Evolutionary conservation across 1,140 invertebrate species (phyloP).

Genomic region (Brachionus rubens): DNA sequence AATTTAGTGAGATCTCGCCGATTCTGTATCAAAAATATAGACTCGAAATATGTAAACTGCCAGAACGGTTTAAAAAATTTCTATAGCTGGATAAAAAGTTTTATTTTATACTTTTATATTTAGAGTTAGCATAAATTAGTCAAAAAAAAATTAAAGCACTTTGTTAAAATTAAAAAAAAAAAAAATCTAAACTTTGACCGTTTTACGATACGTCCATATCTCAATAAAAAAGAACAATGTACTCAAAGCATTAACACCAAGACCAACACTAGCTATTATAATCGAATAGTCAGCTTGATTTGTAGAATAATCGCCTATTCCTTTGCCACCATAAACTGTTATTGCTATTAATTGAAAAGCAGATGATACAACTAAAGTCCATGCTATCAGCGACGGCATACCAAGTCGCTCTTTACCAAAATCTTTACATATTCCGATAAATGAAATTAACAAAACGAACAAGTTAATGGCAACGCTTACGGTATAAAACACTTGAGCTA

Average conservation of each 20-base stretch:
- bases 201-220: slow-evolving; percentile 4
- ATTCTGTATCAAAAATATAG: no score
- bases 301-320: neutral
- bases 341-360: slow-evolving; percentile 30
- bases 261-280: slow-evolving; percentile 32
- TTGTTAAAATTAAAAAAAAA: neutral
- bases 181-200: no score
- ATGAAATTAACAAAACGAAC: neutral
- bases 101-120: no score
- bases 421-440: slow-evolving; percentile 35
- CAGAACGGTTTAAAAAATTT: no score
- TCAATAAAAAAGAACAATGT: slow-evolving; percentile 38
- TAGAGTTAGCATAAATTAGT: no score
- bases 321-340: slow-evolving; percentile 34
- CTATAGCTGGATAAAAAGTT: no score
- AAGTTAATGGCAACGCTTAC: slow-evolving; percentile 13
- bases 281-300: slow-evolving; percentile 40
- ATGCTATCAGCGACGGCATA: slow-evolving; percentile 31
- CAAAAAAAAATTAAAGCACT: no score
- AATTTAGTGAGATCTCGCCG: no score
- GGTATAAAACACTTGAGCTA: slow-evolving; percentile 33
- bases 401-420: slow-evolving; percentile 20
- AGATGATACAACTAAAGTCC: slow-evolving; percentile 28
- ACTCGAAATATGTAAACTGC: no score
- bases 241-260: slow-evolving; percentile 16